phyloP scores from a whole-genome alignment of 2,888 invertebrate species.

The Troides oblongomaculatus region DNA sequence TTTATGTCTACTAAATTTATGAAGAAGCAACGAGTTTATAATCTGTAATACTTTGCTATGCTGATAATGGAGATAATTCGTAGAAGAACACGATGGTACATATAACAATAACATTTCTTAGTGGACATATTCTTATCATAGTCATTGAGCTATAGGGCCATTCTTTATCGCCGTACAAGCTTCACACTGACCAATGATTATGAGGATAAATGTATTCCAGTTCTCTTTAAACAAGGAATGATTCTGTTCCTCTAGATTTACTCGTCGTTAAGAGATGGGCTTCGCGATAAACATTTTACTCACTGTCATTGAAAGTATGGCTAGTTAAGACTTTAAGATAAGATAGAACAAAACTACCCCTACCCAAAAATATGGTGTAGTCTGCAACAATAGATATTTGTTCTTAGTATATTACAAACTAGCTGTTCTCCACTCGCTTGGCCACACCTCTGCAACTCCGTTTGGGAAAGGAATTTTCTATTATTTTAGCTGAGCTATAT shows the following conservation, averaged over 20 bases:
- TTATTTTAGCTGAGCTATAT: too few species aligned
- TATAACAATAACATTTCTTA: too few species aligned
- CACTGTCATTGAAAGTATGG: slow-evolving; percentile 5
- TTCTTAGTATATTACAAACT: too few species aligned
- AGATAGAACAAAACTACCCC: not conserved
- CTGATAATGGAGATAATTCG: too few species aligned
- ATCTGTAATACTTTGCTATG: too few species aligned
- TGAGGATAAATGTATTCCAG: slow-evolving; percentile 3
- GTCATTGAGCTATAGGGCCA: not conserved
- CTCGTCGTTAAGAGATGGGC: not conserved
- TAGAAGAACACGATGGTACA: too few species aligned
- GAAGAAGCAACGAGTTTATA: not conserved
- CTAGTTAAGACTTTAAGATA: slow-evolving; percentile 9
- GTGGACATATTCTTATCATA: not conserved
- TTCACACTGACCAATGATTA: not conserved
- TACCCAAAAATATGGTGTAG: too few species aligned
- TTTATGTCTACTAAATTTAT: not conserved
- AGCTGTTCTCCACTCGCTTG: too few species aligned
- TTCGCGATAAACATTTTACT: slow-evolving; percentile 18
- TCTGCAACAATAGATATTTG: too few species aligned
- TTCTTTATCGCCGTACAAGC: not conserved
- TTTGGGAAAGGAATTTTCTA: too few species aligned
- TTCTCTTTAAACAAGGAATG: slow-evolving; percentile 2
- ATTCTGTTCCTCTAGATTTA: not conserved
- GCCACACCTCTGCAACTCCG: too few species aligned